Conservation (phyloP, 2,113 vertebrate genomes). For the Arvicanthis niloticus region DNA sequence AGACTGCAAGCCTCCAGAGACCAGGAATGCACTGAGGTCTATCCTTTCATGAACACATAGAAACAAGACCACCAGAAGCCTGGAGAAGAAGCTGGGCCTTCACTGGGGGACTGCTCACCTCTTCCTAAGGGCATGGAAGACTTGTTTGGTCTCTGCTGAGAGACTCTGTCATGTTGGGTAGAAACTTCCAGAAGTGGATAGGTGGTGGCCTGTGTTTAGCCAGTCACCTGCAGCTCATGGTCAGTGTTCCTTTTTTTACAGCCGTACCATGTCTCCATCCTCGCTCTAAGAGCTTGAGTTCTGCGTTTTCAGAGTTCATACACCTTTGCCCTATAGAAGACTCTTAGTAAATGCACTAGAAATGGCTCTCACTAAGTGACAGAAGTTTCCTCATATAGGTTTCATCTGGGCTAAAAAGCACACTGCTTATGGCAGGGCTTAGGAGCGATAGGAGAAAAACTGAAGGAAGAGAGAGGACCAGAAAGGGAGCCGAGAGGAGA, state of each 20-base stretch:
- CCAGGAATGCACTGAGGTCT: background rate
- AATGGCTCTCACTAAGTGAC: background rate
- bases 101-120: slow-evolving; percentile 49
- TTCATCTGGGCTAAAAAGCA: background rate
- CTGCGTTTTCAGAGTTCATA: background rate
- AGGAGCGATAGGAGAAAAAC: no score
- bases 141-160: slow-evolving; percentile 15
- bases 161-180: slow-evolving; percentile 27
- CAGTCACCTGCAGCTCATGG: background rate
- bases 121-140: slow-evolving; percentile 42
- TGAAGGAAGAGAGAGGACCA: background rate
- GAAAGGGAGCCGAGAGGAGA: background rate
- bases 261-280: no score
- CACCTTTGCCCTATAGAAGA: background rate
- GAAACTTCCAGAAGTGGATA: slow-evolving; percentile 46
- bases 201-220: background rate
- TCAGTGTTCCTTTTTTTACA: background rate
- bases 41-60: background rate
- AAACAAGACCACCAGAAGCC: slow-evolving; percentile 55
- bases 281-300: background rate
- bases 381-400: background rate
- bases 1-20: slow-evolving; percentile 32
- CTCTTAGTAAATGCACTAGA: background rate
- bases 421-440: accelerated
- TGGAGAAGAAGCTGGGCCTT: slow-evolving; percentile 63